Evolutionary conservation across 2,888 invertebrate species (phyloP).

Genomic region (Drosophila engyochracea): DNA sequence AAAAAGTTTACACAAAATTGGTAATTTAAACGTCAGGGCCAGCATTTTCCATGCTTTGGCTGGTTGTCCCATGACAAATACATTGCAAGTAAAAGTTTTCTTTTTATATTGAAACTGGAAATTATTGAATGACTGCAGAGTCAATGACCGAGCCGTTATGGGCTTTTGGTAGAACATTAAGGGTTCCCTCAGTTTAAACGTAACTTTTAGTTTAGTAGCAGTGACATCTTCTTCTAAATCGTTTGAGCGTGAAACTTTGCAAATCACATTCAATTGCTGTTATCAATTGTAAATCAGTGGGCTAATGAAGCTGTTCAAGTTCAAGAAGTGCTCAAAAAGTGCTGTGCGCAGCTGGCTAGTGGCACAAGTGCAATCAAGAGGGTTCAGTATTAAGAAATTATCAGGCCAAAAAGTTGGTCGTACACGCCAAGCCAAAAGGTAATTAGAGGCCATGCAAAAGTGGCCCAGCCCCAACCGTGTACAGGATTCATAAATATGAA

Average conservation of each 20-base stretch:
- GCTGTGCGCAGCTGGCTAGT: slow-evolving; percentile 2
- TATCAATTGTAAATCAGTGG: slow-evolving; percentile 26
- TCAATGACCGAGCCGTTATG: not conserved
- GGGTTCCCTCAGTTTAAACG: not conserved
- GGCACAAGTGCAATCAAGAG: slow-evolving; percentile 37
- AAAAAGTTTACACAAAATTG: slow-evolving; percentile 25
- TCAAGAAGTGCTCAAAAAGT: slow-evolving; percentile 13
- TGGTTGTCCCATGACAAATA: not conserved
- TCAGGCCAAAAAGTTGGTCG: slow-evolving; percentile 55
- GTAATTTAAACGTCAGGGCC: slow-evolving; percentile 18
- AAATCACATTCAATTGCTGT: slow-evolving; percentile 14
- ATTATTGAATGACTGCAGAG: not conserved
- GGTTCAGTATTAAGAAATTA: slow-evolving; percentile 68
- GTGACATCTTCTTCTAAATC: slow-evolving; percentile 3
- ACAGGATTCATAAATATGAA: slow-evolving; percentile 40
- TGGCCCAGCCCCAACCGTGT: slow-evolving; percentile 15
- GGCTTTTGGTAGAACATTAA: not conserved
- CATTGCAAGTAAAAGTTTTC: not conserved
- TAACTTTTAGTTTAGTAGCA: not conserved
- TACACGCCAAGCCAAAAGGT: slow-evolving; percentile 48
- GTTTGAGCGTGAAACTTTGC: slow-evolving; percentile 18
- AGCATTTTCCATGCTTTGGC: slow-evolving; percentile 2
- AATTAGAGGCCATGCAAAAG: slow-evolving; percentile 65
- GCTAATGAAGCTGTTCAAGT: slow-evolving; percentile 23
- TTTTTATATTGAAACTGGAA: not conserved